These are phyloP conservation scores for Bovichtus diacanthus DNA, from an alignment of 2,797 vertebrate species.

Conservation along the genomic window DNA sequence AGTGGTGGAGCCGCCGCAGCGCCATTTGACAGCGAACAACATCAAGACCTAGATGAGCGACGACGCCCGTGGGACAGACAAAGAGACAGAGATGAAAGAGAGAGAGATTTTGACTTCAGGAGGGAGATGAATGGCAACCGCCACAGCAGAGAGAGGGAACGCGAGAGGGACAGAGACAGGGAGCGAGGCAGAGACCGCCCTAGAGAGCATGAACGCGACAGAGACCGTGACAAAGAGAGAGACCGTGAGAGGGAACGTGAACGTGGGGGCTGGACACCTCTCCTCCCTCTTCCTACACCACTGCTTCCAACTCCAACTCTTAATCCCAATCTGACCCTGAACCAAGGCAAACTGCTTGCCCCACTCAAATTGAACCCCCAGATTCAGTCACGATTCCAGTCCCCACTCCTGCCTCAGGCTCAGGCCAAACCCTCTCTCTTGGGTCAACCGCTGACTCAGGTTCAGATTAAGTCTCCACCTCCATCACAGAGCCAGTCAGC, in stretches of 20 bases:
- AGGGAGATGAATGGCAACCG: slow-evolving; percentile 95
- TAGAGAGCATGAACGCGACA: slow-evolving; percentile 74
- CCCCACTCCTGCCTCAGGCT: slow-evolving; percentile 67
- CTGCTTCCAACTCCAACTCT: slow-evolving; percentile 80
- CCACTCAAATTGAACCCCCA: slow-evolving; percentile 77
- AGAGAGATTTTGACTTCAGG: slow-evolving; percentile 96
- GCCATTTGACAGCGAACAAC: slow-evolving; percentile 89
- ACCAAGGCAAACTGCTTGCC: slow-evolving; percentile 74
- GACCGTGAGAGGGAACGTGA: slow-evolving; percentile 80
- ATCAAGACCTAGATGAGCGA: slow-evolving; percentile 97
- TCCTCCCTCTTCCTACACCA: slow-evolving; percentile 83
- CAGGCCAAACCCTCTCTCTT: slow-evolving; percentile 63
- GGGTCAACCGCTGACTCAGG: slow-evolving; percentile 54
- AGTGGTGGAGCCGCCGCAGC: not conserved
- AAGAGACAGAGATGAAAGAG: slow-evolving; percentile 96
- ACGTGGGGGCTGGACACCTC: slow-evolving; percentile 80
- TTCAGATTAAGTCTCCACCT: slow-evolving; percentile 59
- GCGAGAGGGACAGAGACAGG: slow-evolving; percentile 75
- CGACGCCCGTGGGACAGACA: slow-evolving; percentile 97
- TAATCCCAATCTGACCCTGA: slow-evolving; percentile 75
- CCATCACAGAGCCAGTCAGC: slow-evolving; percentile 53
- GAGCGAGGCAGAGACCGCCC: slow-evolving; percentile 76
- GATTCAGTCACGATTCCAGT: slow-evolving; percentile 71
- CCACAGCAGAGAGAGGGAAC: slow-evolving; percentile 90
- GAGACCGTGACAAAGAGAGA: slow-evolving; percentile 80